Percentiles rank a stretch among this genome's conserved stretches.
Conservation (phyloP, 1,140 invertebrate species). For the Drosophila malerkotliana region DNA sequence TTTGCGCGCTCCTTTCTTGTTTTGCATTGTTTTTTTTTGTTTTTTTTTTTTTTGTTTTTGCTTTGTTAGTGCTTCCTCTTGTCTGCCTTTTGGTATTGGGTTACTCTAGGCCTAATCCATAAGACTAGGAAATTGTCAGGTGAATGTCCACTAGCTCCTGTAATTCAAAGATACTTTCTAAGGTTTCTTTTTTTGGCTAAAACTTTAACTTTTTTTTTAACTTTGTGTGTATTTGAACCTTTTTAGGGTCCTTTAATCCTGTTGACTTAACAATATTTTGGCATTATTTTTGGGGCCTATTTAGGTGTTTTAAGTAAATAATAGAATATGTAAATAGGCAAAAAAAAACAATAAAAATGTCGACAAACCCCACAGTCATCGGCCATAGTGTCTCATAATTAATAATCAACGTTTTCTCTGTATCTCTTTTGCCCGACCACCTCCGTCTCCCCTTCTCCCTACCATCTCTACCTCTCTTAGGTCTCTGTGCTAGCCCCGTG, state of each 20-base stretch:
- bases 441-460: conserved; percentile 5
- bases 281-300: neutral
- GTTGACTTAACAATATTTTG: neutral
- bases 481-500: neutral
- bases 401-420: conserved; percentile 74
- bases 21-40: conserved; percentile 24
- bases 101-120: conserved; percentile 60
- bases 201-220: too few relatives aligned
- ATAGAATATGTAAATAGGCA: too few relatives aligned
- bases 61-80: conserved; percentile 9
- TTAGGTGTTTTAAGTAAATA: neutral
- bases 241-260: neutral
- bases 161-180: conserved; percentile 47
- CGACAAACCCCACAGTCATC: conserved; percentile 48
- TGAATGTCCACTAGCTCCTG: neutral
- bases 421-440: conserved; percentile 41
- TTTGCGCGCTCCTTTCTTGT: conserved; percentile 62
- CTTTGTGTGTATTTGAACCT: too few relatives aligned
- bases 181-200: conserved; percentile 38
- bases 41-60: conserved; percentile 16
- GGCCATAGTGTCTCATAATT: conserved; percentile 72
- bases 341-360: too few relatives aligned
- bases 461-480: conserved; percentile 7
- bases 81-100: conserved; percentile 39
- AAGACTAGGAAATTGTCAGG: conserved; percentile 11